Base-by-base conservation (phyloP, 2,888 invertebrate genomes). In the Gymnoscelis rufifasciata region DNA sequence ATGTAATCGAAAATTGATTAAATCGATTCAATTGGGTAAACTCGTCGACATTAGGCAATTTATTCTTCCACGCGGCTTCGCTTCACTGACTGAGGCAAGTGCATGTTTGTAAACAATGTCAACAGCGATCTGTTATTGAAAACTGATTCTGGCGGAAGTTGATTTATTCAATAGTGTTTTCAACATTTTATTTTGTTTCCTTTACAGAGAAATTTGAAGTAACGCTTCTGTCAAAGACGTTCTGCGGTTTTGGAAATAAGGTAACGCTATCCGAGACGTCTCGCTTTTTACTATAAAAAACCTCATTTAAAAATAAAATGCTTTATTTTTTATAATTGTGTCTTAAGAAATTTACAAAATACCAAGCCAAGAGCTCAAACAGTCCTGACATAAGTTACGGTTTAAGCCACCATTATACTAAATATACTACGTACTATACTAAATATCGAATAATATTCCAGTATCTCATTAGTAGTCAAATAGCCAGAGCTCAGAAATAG, bases 21-120 rank as follows among this genome's bases (percentile, higher is more conserved):
- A 45, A 45, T 45, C 29, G 28, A 38, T 45, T 45, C 3, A 48
- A 45, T 50, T 45, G 26, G 45, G 45, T 38, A 45, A 50, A 50
- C 50, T 41, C 38, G 44, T 19, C 30, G 24, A 31, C 38, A 29
- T 45, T 45, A 35, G 23, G 42, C 45, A 50, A 50, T 45, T 49
- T 27, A 23, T 38, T 37, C 30, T 43, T 31, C 27, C 7, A 31
- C 11, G 7, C 39, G 19, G 39, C 13, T 27, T n/a, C 43, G 36
- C 27, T 44, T 26, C 12, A 40, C 37, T 49, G 43, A 7, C 19
- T 8, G n/a, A 26, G n/a, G 41, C 44, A 44, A 41, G 41, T 49
- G 40, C 31, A 43, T 44, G 44, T 45, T 44, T 44, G 35, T 47
- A 43, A 49, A 44, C 44, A 49, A 26, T 33, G 42, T 38, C 33